These are phyloP conservation scores for Nemapogon koenigi DNA, from an alignment of 2,888 invertebrate species.

Conservation along the genomic window DNA sequence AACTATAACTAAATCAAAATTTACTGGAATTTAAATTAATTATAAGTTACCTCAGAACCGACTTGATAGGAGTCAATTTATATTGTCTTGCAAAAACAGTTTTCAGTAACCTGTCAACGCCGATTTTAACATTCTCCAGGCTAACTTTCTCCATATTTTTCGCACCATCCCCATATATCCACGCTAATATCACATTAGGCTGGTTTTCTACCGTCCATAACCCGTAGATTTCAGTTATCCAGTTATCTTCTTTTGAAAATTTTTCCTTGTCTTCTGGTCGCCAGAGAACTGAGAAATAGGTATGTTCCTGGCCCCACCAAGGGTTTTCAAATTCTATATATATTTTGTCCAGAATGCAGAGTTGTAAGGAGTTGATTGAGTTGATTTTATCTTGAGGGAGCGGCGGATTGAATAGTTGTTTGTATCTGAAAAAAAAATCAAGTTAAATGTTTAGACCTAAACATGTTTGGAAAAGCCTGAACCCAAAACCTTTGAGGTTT, in stretches of 20 bases:
- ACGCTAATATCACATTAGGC: constrained; percentile 67
- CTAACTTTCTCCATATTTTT: constrained; percentile 64
- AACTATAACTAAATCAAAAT: no score
- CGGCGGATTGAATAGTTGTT: constrained; percentile 63
- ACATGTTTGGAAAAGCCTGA: no score
- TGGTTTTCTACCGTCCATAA: constrained; percentile 67
- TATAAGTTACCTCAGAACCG: constrained; percentile 50
- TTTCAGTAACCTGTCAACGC: constrained; percentile 60
- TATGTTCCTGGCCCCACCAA: constrained; percentile 66
- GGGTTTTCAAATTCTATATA: constrained; percentile 70
- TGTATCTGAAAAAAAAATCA: constrained; percentile 34
- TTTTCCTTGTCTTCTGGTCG: constrained; percentile 52
- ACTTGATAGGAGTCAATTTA: constrained; percentile 58
- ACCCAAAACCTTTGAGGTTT: no score
- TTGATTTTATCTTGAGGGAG: constrained; percentile 61
- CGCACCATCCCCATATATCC: constrained; percentile 71
- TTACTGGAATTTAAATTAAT: background rate
- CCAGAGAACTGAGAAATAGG: constrained; percentile 65
- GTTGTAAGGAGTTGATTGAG: constrained; percentile 66
- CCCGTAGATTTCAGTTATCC: constrained; percentile 69
- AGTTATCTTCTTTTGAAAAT: constrained; percentile 48
- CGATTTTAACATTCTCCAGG: constrained; percentile 54
- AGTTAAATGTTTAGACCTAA: no score
- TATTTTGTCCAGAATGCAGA: constrained; percentile 73
- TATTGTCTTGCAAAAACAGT: constrained; percentile 55